phyloP scores from a whole-genome alignment of 2,888 invertebrate species.

The Lepidonotus clava region DNA sequence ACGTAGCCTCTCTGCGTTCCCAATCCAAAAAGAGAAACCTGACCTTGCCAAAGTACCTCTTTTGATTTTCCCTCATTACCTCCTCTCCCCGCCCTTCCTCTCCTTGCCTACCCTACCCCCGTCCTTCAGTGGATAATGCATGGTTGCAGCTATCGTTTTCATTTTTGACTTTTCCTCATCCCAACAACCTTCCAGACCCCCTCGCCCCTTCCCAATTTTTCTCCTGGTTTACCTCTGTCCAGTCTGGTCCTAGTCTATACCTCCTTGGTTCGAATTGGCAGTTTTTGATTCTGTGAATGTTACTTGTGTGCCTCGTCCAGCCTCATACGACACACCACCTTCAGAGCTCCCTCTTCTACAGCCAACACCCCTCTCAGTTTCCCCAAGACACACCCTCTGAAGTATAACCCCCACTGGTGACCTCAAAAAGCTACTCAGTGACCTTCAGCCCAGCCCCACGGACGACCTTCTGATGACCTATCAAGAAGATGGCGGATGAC shows the following conservation, averaged over 20 bases:
- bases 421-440: constrained; percentile 25
- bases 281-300: constrained; percentile 51
- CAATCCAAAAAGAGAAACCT: constrained; percentile 20
- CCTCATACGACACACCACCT: constrained; percentile 39
- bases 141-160: constrained; percentile 6
- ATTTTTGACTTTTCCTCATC: constrained; percentile 11
- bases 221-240: constrained; percentile 36
- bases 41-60: constrained; percentile 31
- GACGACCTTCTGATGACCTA: not conserved
- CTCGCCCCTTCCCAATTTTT: not conserved
- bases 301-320: constrained; percentile 31
- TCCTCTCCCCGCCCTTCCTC: not conserved
- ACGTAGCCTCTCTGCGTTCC: constrained; percentile 38
- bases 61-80: not conserved
- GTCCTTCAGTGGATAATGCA: constrained; percentile 32
- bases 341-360: not conserved
- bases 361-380: not conserved
- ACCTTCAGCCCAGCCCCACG: not conserved
- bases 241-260: constrained; percentile 42
- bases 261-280: constrained; percentile 43
- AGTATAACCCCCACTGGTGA: constrained; percentile 44
- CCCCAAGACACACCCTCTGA: constrained; percentile 47
- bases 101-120: not conserved
- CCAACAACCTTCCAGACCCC: not conserved
- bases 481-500: not conserved